phyloP scores from a whole-genome alignment of 2,888 invertebrate species.

The Hyalella azteca region DNA sequence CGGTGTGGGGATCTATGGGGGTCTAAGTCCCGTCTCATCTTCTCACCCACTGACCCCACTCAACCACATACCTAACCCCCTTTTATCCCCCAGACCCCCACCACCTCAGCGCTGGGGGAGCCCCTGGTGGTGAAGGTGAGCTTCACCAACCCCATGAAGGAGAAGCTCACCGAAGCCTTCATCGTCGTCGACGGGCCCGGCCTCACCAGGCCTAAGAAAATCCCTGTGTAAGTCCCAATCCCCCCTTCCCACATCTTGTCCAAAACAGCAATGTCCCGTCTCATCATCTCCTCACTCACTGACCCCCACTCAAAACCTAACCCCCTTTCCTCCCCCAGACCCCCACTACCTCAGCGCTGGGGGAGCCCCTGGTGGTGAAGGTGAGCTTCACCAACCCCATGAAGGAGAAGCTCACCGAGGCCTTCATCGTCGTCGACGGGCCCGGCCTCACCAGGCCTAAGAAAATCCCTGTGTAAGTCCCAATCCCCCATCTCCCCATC shows the following conservation, averaged over 20 bases:
- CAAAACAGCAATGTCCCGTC: no score
- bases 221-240: conserved; percentile 63
- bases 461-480: conserved; percentile 63
- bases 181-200: conserved; percentile 64
- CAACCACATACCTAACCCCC: no score
- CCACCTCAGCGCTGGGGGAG: conserved; percentile 68
- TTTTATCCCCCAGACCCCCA: conserved; percentile 68
- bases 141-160: conserved; percentile 74
- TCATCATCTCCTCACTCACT: no score
- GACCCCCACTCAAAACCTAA: no score
- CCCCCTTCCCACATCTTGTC: no score
- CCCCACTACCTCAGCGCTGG: conserved; percentile 69
- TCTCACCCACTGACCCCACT: no score
- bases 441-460: conserved; percentile 63
- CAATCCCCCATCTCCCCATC: no score
- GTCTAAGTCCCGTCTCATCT: no score
- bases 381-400: conserved; percentile 73
- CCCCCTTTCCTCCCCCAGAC: conserved; percentile 66
- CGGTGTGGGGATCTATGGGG: conserved; percentile 65
- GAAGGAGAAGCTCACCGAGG: conserved; percentile 68
- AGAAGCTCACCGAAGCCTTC: conserved; percentile 67
- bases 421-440: conserved; percentile 64
- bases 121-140: conserved; percentile 62
- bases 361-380: conserved; percentile 62
- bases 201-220: conserved; percentile 63